Conservation (phyloP, 2,113 vertebrate species). For the Uria lomvia region DNA sequence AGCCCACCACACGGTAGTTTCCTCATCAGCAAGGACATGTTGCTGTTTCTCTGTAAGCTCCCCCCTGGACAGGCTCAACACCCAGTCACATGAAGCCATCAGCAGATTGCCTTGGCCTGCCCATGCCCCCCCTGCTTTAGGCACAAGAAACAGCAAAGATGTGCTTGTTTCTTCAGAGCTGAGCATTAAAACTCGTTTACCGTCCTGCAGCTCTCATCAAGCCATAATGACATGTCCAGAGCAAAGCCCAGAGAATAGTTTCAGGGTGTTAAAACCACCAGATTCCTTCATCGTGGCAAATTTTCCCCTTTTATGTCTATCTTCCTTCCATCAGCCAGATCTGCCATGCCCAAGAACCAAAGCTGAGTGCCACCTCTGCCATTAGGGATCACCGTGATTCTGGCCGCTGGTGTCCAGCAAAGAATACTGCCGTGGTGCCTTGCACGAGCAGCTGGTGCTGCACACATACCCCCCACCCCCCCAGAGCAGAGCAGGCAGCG, state of each 20-base stretch:
- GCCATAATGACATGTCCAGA: background rate
- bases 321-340: background rate
- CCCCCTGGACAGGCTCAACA: background rate
- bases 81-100: background rate
- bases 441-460: background rate
- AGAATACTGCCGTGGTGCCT: background rate
- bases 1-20: background rate
- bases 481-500: background rate
- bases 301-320: background rate
- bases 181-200: background rate
- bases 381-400: background rate
- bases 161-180: background rate
- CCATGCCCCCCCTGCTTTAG: background rate
- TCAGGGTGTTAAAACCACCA: background rate
- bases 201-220: background rate
- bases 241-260: background rate
- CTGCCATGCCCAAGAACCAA: background rate
- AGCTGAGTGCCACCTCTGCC: background rate
- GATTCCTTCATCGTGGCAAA: background rate
- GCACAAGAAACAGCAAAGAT: background rate
- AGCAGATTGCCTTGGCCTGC: background rate
- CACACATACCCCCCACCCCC: background rate
- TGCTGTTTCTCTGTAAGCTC: background rate
- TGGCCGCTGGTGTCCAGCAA: background rate
- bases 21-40: background rate